Evolutionary conservation across 2,113 vertebrate genomes (phyloP).

Genomic region (Tenrec ecaudatus): DNA sequence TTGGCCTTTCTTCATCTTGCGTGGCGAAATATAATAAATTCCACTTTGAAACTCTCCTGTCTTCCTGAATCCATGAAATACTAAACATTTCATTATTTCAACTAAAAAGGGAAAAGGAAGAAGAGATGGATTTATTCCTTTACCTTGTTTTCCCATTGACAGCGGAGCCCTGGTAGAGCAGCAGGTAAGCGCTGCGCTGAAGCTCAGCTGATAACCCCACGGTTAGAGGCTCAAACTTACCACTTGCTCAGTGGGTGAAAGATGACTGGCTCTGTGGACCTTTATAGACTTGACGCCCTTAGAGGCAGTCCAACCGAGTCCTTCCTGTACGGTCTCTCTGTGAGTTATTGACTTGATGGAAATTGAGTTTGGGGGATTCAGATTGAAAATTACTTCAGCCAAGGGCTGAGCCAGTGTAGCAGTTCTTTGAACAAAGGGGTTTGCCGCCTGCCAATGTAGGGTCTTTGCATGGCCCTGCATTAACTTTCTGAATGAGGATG

Average conservation of each 20-base stretch:
- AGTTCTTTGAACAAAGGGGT: not conserved
- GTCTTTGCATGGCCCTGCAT: not conserved
- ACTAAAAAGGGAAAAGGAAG: constrained; percentile 20
- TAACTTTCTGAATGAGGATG: constrained; percentile 5
- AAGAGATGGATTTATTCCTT: not conserved
- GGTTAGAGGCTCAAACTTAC: no score
- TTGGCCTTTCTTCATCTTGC: constrained; percentile 29
- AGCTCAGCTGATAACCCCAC: no score
- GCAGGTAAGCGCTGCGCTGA: no score
- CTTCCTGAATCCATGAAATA: not conserved
- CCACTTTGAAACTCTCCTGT: not conserved
- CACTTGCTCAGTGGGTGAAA: no score
- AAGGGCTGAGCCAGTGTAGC: not conserved
- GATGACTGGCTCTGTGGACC: no score
- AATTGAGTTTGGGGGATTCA: rapidly evolving
- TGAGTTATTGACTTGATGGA: no score
- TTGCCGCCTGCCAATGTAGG: not conserved
- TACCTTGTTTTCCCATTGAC: no score
- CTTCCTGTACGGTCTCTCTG: no score
- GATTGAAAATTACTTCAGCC: not conserved
- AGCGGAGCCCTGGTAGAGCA: no score
- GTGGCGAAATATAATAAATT: not conserved
- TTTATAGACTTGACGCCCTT: not conserved
- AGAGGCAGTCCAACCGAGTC: no score
- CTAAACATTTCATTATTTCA: constrained; percentile 32